Conservation (phyloP, 1,140 invertebrate species). For the Reticulitermes speratus region DNA sequence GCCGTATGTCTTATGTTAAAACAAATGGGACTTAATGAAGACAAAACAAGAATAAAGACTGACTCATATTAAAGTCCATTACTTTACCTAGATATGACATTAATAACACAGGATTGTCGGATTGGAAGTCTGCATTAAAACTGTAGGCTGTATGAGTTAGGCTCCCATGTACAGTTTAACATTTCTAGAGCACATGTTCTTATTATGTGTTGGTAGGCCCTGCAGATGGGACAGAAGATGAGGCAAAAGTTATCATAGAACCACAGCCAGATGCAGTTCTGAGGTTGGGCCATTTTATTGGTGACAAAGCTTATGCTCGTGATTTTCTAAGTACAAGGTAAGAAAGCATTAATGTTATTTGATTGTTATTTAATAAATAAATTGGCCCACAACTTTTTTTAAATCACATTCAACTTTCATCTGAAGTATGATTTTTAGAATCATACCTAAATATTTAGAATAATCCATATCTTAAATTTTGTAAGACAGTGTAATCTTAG, state of each 20-base stretch:
- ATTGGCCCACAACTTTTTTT: too few relatives aligned
- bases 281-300: constrained; percentile 59
- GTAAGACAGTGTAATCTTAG: too few relatives aligned
- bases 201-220: neutral
- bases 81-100: neutral
- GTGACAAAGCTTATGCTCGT: constrained; percentile 53
- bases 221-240: constrained; percentile 47
- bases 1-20: neutral
- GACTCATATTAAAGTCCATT: neutral
- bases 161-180: too few relatives aligned
- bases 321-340: constrained; percentile 51
- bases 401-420: too few relatives aligned
- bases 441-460: too few relatives aligned
- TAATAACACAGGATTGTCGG: neutral
- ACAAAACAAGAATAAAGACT: neutral
- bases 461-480: too few relatives aligned
- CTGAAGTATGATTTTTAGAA: too few relatives aligned
- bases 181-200: neutral
- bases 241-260: constrained; percentile 50
- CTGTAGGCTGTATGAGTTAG: neutral
- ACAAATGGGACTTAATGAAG: neutral
- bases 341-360: neutral
- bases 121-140: neutral
- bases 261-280: constrained; percentile 52
- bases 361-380: too few relatives aligned